Evolutionary conservation across 2,797 vertebrate species (phyloP), one percentile per base, ranked within the genome.

Genomic region (Caiman crocodilus): DNA sequence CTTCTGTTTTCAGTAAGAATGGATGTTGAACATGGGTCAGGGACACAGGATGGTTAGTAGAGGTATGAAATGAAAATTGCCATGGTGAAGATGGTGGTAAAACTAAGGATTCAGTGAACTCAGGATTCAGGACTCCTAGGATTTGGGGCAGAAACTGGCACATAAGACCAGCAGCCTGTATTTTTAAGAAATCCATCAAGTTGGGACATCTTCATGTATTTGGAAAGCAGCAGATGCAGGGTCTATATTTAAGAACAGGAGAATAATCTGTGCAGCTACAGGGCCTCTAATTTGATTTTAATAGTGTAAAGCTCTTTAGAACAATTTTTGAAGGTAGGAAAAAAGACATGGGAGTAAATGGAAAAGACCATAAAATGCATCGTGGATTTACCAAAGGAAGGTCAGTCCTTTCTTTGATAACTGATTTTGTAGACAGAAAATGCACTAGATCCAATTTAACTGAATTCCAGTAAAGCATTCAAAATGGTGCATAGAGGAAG

Each of bases 61-160:
- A 18, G 2, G 2, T 58, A 14, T 28, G n/a, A 55, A 35, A 14
- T 28, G 26, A 55, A 35, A 50, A 8, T 26, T 18, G 21, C n/a
- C 71, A 8, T 11, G 84, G 8, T 25, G 81, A 14, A 50, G 42
- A 50, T 63, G 16, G 80, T 71, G 11, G 18, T 57, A 20, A 28
- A 63, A 84, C 42, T 50, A 2, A 55, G 35, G 26, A 26, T 17
- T 20, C 67, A 32, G 9, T 35, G 30, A 30, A 55, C 58, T 81
- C 35, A 6, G 11, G 2, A 74, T 56, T 1, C 2, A 16, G 11
- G 56, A 11, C 26, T 17, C 28, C 1, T 16, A 25, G 58, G 25
- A 56, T 88, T 20, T 12, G 71, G 42, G 30, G 23, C 79, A 28
- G 50, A 79, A 88, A 26, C 18, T 20, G 58, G 17, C 25, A 50